These are phyloP conservation scores for Ianthella basta DNA, from an alignment of 37 sponge, comb jelly and placozoan species.

Conservation along the genomic window DNA sequence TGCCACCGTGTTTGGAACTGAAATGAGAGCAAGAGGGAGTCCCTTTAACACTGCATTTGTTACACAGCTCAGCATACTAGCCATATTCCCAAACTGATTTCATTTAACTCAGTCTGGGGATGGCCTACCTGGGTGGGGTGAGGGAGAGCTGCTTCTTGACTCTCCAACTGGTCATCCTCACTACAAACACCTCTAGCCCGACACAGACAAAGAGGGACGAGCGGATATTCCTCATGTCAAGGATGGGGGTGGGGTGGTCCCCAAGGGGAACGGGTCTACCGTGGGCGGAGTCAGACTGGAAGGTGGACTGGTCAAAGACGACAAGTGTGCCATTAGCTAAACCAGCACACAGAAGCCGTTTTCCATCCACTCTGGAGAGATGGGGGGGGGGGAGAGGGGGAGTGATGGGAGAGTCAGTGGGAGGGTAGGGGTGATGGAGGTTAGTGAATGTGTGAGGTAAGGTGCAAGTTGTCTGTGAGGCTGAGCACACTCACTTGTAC, in stretches of 20 bases:
- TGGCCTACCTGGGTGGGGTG: not conserved
- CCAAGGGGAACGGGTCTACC: not conserved
- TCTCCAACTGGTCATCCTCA: not conserved
- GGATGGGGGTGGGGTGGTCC: not conserved
- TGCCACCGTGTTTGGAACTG: slow-evolving; percentile 1
- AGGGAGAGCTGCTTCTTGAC: not conserved
- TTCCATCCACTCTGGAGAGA: not conserved
- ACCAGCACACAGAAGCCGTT: slow-evolving; percentile 60
- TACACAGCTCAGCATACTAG: no score
- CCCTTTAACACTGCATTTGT: no score
- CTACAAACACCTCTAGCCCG: not conserved
- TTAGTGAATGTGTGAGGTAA: no score
- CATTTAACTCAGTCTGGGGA: not conserved
- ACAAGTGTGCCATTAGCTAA: slow-evolving; percentile 61
- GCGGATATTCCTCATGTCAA: not conserved
- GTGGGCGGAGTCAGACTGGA: slow-evolving; percentile 36
- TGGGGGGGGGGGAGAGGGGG: not conserved
- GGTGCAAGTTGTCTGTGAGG: no score
- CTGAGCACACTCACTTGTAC: slow-evolving; percentile 62
- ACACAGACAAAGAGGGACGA: not conserved
- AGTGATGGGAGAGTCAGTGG: no score
- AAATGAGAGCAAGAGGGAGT: not conserved
- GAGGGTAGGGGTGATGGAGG: no score
- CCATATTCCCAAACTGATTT: not conserved
- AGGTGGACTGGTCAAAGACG: slow-evolving; percentile 30